These are phyloP conservation scores for Myanophis thanlyinensis DNA, from an alignment of 2,113 vertebrate genomes.

Conservation along the genomic window DNA sequence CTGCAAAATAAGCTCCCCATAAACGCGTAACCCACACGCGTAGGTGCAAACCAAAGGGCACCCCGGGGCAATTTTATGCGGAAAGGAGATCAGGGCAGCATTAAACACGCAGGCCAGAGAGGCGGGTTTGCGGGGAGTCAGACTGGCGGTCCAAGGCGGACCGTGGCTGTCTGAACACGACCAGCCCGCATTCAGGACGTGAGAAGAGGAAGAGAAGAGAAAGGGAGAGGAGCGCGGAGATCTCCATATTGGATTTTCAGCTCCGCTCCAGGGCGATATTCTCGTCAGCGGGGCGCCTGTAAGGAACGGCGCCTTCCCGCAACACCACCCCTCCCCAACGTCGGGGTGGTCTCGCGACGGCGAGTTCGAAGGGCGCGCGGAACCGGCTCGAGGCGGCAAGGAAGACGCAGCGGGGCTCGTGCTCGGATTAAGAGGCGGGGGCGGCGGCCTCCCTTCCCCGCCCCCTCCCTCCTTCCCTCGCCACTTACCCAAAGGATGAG, in stretches of 20 bases:
- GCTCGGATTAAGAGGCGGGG: not conserved
- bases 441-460: rapidly evolving
- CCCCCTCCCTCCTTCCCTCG: not conserved
- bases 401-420: not conserved
- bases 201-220: not conserved
- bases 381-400: not conserved
- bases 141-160: not conserved
- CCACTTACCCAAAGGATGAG: constrained; percentile 76
- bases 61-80: too few species aligned
- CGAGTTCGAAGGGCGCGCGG: not conserved
- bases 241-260: not conserved
- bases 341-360: not conserved
- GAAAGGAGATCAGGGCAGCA: not conserved
- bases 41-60: not conserved
- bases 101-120: not conserved
- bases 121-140: not conserved
- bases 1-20: not conserved
- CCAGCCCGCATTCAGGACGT: too few species aligned
- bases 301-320: not conserved
- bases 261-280: too few species aligned
- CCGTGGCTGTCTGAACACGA: not conserved
- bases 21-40: not conserved
- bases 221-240: not conserved
- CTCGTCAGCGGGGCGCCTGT: not conserved
- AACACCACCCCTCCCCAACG: not conserved